Percentiles rank a stretch among this genome's conserved stretches.
phyloP scores from a whole-genome alignment of 2,797 vertebrate species.

The Macropodus opercularis region DNA sequence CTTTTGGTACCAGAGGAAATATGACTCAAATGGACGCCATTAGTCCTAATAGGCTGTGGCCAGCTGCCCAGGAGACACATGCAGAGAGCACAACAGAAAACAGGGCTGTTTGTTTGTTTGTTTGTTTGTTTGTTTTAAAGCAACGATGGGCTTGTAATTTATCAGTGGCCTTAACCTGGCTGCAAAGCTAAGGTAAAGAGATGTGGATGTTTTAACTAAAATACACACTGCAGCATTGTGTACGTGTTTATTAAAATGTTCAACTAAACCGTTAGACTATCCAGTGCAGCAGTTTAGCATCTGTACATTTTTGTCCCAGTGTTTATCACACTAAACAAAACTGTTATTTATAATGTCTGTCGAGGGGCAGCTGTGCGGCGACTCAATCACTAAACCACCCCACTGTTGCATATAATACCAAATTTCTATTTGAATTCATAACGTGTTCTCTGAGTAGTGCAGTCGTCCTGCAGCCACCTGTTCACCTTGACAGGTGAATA shows the following conservation, averaged over 20 bases:
- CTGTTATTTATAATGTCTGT: no score
- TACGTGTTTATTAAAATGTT: neutral
- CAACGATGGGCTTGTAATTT: neutral
- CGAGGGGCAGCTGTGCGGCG: no score
- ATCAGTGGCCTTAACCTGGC: neutral
- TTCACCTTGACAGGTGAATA: no score
- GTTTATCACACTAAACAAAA: no score
- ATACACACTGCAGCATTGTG: neutral
- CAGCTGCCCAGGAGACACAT: constrained; percentile 51
- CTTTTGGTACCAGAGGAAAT: constrained; percentile 69
- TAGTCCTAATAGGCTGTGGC: constrained; percentile 57
- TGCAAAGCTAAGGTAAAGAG: neutral
- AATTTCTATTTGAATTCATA: no score
- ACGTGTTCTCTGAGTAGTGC: no score
- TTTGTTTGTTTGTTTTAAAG: neutral
- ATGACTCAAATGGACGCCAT: constrained; percentile 66
- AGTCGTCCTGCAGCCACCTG: no score
- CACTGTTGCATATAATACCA: no score
- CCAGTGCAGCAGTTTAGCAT: no score
- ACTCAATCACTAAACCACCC: no score
- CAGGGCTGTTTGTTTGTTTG: neutral
- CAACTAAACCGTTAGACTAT: no score
- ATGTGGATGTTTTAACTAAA: neutral
- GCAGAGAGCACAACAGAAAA: constrained; percentile 17
- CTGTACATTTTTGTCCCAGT: no score